Evolutionary conservation across 2,113 vertebrate species (phyloP), one percentile per base, ranked within the genome.

Genomic region (Nothoprocta perdicaria): DNA sequence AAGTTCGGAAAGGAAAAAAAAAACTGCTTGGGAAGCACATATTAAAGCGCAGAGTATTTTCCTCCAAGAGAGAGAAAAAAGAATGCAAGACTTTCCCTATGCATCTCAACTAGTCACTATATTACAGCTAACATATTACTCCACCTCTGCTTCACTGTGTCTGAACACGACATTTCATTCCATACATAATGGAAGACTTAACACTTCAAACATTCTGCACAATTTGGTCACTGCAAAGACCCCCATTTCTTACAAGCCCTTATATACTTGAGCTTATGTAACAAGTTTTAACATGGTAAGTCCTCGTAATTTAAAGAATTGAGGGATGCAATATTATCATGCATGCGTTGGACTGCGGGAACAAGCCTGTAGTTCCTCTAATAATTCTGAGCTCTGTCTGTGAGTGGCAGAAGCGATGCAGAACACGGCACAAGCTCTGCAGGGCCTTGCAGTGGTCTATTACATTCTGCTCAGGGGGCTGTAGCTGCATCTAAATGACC

Each of bases 401-500:
- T 31, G 14, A 78, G 38, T 31, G 35, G 27, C 46, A 52, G 22
- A 63, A 40, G 27, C 46, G 21, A n/a, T n/a, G 63, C 21, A 22
- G 21, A 29, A 24, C 14, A 6, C 16, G 21, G 35, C 12, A 29
- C 10, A 14, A 5, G 2, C 22, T 80, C 27, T 50, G 41, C 40
- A 55, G 27, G 10, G 24, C 23, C 23, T 67, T 61, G 35, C 0
- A 6, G 19, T 50, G 12, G 24, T 38, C 53, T 9, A 31, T 77
- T 52, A 29, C 27, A n/a, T 53, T 62, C 60, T 78, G 46, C 61
- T 78, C 48, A 77, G 35, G 52, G 12, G 9, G 24, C 76, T 14
- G 23, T 29, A 31, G 11, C 14, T 65, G 17, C 35, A 43, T 22
- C 12, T 6, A 35, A 60, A 52, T 0, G 0, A 55, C 45, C 29